A percentile compares a stretch with the other conserved stretches of the same genome.
phyloP scores from a whole-genome alignment of 2,888 invertebrate genomes.

The Arctia plantaginis region DNA sequence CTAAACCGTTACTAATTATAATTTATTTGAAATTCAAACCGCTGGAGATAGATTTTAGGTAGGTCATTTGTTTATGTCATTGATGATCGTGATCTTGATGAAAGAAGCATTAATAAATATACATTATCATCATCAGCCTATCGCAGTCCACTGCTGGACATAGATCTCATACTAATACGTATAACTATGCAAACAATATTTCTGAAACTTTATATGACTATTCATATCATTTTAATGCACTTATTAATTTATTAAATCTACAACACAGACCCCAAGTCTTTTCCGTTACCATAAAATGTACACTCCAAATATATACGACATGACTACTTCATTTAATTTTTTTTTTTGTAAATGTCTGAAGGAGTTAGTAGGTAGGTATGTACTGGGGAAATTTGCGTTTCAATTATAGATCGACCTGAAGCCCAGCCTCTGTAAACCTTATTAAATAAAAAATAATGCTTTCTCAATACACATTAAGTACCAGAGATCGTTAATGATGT shows the following conservation, averaged over 20 bases:
- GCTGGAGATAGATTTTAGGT: conserved; percentile 26
- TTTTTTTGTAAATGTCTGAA: not conserved
- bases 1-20: conserved; percentile 68
- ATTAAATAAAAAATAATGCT: not conserved
- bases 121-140: too few relatives aligned
- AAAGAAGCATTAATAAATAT: conserved; percentile 12
- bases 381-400: not conserved
- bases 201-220: not conserved
- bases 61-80: conserved; percentile 41
- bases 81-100: conserved; percentile 19
- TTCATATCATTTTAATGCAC: not conserved
- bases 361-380: not conserved
- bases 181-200: not conserved
- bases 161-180: not conserved
- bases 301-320: not conserved
- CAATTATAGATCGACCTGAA: not conserved
- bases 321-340: not conserved
- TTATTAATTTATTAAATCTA: not conserved
- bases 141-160: too few relatives aligned
- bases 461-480: not conserved
- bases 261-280: not conserved
- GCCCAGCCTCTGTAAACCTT: not conserved
- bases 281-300: not conserved
- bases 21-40: conserved; percentile 44
- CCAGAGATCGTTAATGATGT: conserved; percentile 4